These are phyloP conservation scores for Asbolus verrucosus DNA, from an alignment of 1,140 invertebrate genomes.

Conservation along the genomic window DNA sequence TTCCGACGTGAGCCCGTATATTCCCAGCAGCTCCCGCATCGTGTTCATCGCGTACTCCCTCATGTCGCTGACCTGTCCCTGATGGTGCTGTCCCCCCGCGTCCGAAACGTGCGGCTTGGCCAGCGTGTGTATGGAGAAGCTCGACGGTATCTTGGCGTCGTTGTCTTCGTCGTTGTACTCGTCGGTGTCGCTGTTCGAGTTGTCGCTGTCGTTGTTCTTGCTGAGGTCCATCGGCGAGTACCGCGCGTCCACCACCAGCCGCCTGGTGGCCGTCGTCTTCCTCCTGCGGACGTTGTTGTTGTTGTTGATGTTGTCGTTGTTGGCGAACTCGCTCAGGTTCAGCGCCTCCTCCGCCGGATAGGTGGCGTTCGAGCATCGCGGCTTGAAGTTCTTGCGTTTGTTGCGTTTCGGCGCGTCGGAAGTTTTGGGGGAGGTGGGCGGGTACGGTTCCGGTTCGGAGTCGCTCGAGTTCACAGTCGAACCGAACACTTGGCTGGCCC, in stretches of 20 bases:
- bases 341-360: conserved; percentile 65
- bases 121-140: conserved; percentile 64
- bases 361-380: conserved; percentile 71
- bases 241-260: conserved; percentile 56
- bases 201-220: conserved; percentile 51
- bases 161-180: conserved; percentile 56
- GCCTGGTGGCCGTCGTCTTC: conserved; percentile 59
- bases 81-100: conserved; percentile 19
- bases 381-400: conserved; percentile 78
- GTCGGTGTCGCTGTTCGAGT: conserved; percentile 55
- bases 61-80: conserved; percentile 64
- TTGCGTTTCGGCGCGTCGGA: conserved; percentile 72
- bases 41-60: conserved; percentile 80
- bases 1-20: conserved; percentile 76
- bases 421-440: conserved; percentile 64
- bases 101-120: conserved; percentile 59
- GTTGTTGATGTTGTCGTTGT: conserved; percentile 66
- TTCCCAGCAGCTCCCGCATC: conserved; percentile 79
- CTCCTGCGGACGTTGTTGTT: conserved; percentile 57
- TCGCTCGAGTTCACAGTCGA: conserved; percentile 59
- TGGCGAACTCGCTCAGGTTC: conserved; percentile 64
- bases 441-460: conserved; percentile 64
- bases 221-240: conserved; percentile 63
- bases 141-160: conserved; percentile 61
- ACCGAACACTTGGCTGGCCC: conserved; percentile 49